Base-by-base conservation (phyloP, 2,888 invertebrate genomes). In the Rhogogaster chlorosoma region DNA sequence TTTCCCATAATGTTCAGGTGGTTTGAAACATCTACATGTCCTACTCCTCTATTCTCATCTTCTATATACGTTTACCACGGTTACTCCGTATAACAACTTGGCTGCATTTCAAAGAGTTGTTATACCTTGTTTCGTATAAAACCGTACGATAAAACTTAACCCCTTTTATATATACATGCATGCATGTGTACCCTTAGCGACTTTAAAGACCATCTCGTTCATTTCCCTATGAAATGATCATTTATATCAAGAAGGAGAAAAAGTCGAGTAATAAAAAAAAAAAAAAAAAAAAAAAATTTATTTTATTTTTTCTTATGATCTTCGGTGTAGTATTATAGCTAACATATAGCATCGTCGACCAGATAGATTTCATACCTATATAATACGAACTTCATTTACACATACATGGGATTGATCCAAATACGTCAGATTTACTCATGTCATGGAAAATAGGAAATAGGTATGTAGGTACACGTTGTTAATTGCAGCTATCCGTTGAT, bases 1-100 rank as follows among this genome's bases (percentile, higher is more conserved):
- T 73, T 42, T 42, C 38, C 73, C 38, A 73, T 73, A 73, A 73
- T 38, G 42, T 73, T 73, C 38, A 22, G 42, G 38, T 73, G 73
- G 73, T 38, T 73, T 73, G 15, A 73, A 73, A 73, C 73, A 73
- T 42, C 73, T 38, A 73, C 26, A n/a, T 36, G 3, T 70, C 22
- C 73, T 71, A 15, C 70, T 6, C 70, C 45, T 45, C 7, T n/a
- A 18, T 4, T 22, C 38, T 22, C 71, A 15, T 18, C 42, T 7
- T 42, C 38, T 7, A 7, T 32, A 1, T 32, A 18, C 12, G 18
- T 67, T 18, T 67, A 32, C 5, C 32, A 32, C 6, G 18, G 67
- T 32, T 26, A 32, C 32, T 67, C 32, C 18, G 29, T 32, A 22
- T 0, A 67, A 67, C 32, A 32, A 18, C 32, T 32, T 67, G 67